Base-by-base conservation (phyloP, 2,113 vertebrate species). In the Triplophysa rosa region DNA sequence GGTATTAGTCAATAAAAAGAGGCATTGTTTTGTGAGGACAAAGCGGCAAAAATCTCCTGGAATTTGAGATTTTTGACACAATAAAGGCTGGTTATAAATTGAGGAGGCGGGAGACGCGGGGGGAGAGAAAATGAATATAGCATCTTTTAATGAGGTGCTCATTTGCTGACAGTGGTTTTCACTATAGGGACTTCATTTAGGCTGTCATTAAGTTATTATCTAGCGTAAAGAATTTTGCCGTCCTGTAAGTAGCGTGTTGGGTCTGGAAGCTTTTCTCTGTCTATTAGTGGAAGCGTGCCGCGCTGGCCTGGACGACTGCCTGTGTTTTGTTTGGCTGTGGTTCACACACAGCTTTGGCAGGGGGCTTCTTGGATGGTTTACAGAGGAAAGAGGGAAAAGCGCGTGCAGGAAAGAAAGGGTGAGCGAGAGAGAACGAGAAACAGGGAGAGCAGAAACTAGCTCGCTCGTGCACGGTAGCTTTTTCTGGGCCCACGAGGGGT, bases 261-360 rank as follows among this genome's bases (percentile, higher is more conserved):
- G 86, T 89, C 87, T 79, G 82, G 81, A 86, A 86, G 87, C 69
- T 82, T 95, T 94, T 88, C 91, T 92, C 92, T 93, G 93, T 95
- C 93, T 94, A 89, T 95, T 93, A 95, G 95, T 93, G 94, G 95
- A 92, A 95, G 94, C 88, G 93, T 91, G 94, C 94, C 89, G 94
- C 91, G 92, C 91, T 91, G 88, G 91, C 81, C 94, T 93, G 96
- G 96, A 94, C 92, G 88, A 89, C 80, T 90, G 95, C 94, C 94
- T 92, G 93, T 97, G 95, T 97, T 96, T 94, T 93, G 92, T 95
- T 96, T 97, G 96, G 95, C 94, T 92, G 90, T 88, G 77, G 86
- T 91, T 93, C 93, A 91, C 90, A 91, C 88, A 88, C 91, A 86
- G 93, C 89, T 92, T 94, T 95, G 95, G 95, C 95, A 93, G 92